Percentiles rank a stretch among this genome's conserved stretches.
phyloP scores from a whole-genome alignment of 92 coral and sea anemone genomes.

The Montipora capitata region DNA sequence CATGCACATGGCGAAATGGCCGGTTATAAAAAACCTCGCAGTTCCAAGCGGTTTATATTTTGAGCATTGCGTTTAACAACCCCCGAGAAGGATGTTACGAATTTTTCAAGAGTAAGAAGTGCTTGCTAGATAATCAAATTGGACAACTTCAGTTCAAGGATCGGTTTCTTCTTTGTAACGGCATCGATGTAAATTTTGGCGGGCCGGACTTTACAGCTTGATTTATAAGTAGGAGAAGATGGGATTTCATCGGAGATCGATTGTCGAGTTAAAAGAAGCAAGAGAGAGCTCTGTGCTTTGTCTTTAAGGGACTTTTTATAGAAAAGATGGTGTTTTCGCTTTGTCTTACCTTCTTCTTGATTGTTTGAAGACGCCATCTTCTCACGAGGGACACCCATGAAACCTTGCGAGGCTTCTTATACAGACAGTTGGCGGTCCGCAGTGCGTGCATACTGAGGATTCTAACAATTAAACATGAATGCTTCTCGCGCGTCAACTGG shows the following conservation, averaged over 20 bases:
- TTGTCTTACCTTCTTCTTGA: conserved; percentile 81
- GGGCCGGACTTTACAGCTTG: conserved; percentile 14
- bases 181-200: conserved; percentile 29
- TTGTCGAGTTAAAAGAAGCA: not conserved
- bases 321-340: conserved; percentile 12
- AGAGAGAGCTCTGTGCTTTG: too few species aligned
- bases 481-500: too few species aligned
- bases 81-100: not conserved
- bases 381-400: conserved; percentile 64
- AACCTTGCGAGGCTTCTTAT: conserved; percentile 38
- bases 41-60: not conserved
- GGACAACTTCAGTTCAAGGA: not conserved
- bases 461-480: too few species aligned
- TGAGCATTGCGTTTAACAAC: not conserved
- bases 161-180: conserved; percentile 16
- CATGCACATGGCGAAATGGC: conserved; percentile 8
- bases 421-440: not conserved
- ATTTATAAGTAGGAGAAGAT: not conserved
- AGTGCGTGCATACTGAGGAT: not conserved
- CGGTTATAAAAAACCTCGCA: not conserved
- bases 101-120: not conserved
- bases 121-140: not conserved
- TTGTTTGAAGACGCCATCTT: conserved; percentile 88
- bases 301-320: not conserved
- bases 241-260: not conserved